phyloP scores from a whole-genome alignment of 2,888 invertebrate species.

The Drosophila aldrichi region DNA sequence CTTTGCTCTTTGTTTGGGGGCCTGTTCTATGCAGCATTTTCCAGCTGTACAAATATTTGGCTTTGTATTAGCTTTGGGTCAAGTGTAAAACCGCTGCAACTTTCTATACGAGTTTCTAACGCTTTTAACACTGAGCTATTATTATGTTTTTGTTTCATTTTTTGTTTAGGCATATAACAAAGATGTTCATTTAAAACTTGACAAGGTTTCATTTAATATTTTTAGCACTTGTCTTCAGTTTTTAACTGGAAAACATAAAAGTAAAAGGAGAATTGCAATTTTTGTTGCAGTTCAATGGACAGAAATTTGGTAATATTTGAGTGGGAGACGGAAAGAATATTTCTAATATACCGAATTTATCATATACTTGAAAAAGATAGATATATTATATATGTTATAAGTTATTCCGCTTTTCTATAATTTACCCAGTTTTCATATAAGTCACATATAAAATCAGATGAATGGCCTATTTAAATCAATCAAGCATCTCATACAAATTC shows the following conservation, averaged over 20 bases:
- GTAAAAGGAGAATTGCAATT: neutral
- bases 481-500: neutral
- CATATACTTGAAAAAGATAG: no score
- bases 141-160: slow-evolving; percentile 6
- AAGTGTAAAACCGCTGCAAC: slow-evolving; percentile 47
- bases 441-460: neutral
- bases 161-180: neutral
- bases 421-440: neutral
- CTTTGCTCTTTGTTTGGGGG: slow-evolving; percentile 41
- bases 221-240: neutral
- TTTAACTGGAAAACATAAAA: neutral
- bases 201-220: neutral
- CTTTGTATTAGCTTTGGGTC: slow-evolving; percentile 62
- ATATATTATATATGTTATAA: no score
- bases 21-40: slow-evolving; percentile 45
- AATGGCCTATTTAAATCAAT: neutral
- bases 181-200: neutral
- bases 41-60: slow-evolving; percentile 62
- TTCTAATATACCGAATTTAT: no score
- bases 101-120: slow-evolving; percentile 44
- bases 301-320: neutral
- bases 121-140: slow-evolving; percentile 5
- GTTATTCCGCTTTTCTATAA: neutral
- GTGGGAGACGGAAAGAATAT: no score
- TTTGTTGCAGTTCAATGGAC: neutral